Evolutionary conservation across 2,888 invertebrate genomes (phyloP).

Genomic region (Drosophila robusta): DNA sequence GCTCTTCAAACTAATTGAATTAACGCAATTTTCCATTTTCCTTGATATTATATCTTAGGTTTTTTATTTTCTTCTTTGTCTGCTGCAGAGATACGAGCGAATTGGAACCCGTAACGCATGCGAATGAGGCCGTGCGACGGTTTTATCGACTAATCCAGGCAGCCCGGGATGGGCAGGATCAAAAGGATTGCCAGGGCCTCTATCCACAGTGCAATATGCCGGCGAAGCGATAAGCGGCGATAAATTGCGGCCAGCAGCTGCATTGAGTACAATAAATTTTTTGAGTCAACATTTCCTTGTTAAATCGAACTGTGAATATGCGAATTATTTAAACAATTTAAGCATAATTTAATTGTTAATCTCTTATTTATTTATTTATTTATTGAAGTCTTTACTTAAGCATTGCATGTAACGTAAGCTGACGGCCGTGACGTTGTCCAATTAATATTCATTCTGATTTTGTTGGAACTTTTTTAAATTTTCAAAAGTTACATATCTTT

Average conservation of each 20-base stretch:
- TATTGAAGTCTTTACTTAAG: conserved; percentile 38
- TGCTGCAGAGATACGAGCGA: conserved; percentile 90
- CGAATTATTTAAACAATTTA: conserved; percentile 39
- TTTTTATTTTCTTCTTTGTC: conserved; percentile 19
- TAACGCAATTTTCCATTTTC: conserved; percentile 29
- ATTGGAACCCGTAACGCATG: conserved; percentile 88
- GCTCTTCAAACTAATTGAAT: conserved; percentile 41
- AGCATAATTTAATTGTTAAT: conserved; percentile 65
- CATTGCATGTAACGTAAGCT: conserved; percentile 18
- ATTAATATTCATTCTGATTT: conserved; percentile 76
- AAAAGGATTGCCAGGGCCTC: conserved; percentile 89
- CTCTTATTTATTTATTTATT: conserved; percentile 45
- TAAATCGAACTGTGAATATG: conserved; percentile 71
- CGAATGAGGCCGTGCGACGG: conserved; percentile 89
- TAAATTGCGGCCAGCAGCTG: conserved; percentile 12
- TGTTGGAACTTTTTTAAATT: conserved; percentile 42
- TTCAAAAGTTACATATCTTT: conserved; percentile 32
- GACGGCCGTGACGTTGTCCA: conserved; percentile 12
- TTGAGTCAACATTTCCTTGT: conserved; percentile 70
- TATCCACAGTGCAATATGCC: conserved; percentile 89
- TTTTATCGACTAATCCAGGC: conserved; percentile 93
- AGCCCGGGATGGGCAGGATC: conserved; percentile 93
- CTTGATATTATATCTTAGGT: conserved; percentile 13
- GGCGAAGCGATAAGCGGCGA: conserved; percentile 39
- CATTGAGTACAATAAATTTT: conserved; percentile 38